Evolutionary conservation across 2,113 vertebrate species (phyloP), one percentile per base, ranked within the genome.

Genomic region (Rhinoderma darwinii): DNA sequence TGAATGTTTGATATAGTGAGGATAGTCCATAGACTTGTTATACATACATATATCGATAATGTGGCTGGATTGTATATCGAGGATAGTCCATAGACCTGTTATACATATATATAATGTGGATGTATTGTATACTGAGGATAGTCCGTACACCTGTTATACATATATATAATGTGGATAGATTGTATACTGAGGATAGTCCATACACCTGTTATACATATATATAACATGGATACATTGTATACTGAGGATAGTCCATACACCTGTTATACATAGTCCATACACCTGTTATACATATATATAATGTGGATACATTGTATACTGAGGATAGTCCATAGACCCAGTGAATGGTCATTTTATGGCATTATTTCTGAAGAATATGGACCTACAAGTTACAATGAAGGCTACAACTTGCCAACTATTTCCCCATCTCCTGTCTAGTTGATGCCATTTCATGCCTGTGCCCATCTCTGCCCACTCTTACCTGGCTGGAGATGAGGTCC

Each of bases 401-500:
- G 30, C 30, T 35, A 2, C 12, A 27, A 7, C 2, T 35, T 79
- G 50, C 17, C 30, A 20, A 5, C 1, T 35, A n/a, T 35, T 27
- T 20, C 17, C 27, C 75, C 47, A 10, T 35, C 30, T 6, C 25
- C 74, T 27, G n/a, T 43, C 37, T n/a, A 43, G 37, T 12, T 41
- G 18, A 35, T 41, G 35, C 12, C 68, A 32, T 61, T 8, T 61
- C n/a, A n/a, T 61, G 56, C 56, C n/a, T n/a, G n/a, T 39, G 50
- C 20, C 39, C 39, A 25, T 18, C 20, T 35, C 18, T 47, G 61
- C 25, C 25, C 30, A 25, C 54, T 5, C 6, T 37, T 87, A 98
- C 97, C 97, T 99, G 98, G 94, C 96, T 96, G 90, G 97, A 98
- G 96, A 99, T 99, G 92, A 99, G 97, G 91, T 98, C 97, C 93